phyloP scores from a whole-genome alignment of 2,888 invertebrate genomes.

The Epinotia demarniana region DNA sequence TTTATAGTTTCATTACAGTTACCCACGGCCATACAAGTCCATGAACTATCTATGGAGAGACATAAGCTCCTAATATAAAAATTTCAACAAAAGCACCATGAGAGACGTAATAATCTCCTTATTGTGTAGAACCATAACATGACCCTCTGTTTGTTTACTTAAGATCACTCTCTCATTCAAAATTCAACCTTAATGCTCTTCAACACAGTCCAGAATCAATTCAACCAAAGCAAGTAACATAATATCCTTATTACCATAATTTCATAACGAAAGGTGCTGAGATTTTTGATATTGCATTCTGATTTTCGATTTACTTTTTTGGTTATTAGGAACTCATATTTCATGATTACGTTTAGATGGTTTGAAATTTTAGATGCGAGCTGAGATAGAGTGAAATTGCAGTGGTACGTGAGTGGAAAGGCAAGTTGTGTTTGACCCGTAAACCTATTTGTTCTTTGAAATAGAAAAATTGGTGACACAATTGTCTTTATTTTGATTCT shows the following conservation, averaged over 20 bases:
- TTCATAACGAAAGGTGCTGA: constrained; percentile 76
- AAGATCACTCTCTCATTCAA: constrained; percentile 27
- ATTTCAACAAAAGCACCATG: constrained; percentile 67
- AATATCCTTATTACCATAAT: constrained; percentile 69
- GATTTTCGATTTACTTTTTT: constrained; percentile 69
- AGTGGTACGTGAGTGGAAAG: constrained; percentile 8
- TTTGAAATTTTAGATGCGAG: constrained; percentile 38
- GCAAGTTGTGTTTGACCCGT: neutral
- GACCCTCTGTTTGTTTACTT: constrained; percentile 53
- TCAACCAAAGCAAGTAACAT: constrained; percentile 13
- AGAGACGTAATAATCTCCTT: constrained; percentile 74
- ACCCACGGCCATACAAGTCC: constrained; percentile 51
- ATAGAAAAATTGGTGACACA: constrained; percentile 13
- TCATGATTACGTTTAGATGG: constrained; percentile 61
- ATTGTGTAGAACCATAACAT: constrained; percentile 64
- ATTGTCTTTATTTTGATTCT: neutral
- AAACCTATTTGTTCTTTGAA: constrained; percentile 10
- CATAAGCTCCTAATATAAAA: constrained; percentile 60
- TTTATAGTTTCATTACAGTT: constrained; percentile 69
- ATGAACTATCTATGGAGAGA: constrained; percentile 35
- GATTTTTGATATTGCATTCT: constrained; percentile 78
- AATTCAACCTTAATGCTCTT: constrained; percentile 47
- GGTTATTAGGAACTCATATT: constrained; percentile 64
- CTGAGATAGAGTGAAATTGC: constrained; percentile 20
- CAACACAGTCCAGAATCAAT: constrained; percentile 42